Evolutionary conservation across 2,113 vertebrate genomes (phyloP), one percentile per base, ranked within the genome.

Genomic region (Apeltes quadracus): DNA sequence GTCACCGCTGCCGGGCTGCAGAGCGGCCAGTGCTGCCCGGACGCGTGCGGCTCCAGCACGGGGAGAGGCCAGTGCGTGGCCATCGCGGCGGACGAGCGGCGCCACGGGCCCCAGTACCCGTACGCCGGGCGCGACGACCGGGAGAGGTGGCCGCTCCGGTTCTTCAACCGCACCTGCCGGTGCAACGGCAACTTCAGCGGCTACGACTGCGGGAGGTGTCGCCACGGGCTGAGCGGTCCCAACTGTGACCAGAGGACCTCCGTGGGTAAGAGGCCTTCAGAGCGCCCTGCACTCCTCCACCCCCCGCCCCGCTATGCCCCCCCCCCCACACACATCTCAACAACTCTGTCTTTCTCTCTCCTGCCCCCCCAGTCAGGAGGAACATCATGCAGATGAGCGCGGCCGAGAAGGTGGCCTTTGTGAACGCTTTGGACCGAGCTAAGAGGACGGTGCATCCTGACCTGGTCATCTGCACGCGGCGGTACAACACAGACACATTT

Each of bases 101-200:
- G 95, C 20, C 97, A 99, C 0, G 94, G 98, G 14, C 95, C 93
- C 0, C 96, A 96, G 86, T 99, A 98, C 69, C 95, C 94, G 0
- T 96, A 98, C 0, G 94, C 96, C 0, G 97, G 97, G 4, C 87
- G 83, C 4, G 98, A 99, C 27, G 98, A 99, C 83, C 93, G 97
- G 0, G 97, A 98, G 75, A 92, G 87, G 7, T 99, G 98, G 98
- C 98, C 97, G 2, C 80, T 95, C 12, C 90, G 93, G 18, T 99
- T 96, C 87, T 99, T 99, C 90, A 96, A 96, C 72, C 94, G 96
- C 73, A 95, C 95, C 0, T 99, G 97, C 69, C 93, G 65, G 2
- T 99, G 97, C 88, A 95, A 90, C 0, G 93, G 92, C 5, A 97
- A 97, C 66, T 98, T 97, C 90, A 94, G 92, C 0, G 96, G 97